Evolutionary conservation across 1,140 invertebrate genomes (phyloP), one percentile per base, ranked within the genome.

Genomic region (Melitaea cinxia): DNA sequence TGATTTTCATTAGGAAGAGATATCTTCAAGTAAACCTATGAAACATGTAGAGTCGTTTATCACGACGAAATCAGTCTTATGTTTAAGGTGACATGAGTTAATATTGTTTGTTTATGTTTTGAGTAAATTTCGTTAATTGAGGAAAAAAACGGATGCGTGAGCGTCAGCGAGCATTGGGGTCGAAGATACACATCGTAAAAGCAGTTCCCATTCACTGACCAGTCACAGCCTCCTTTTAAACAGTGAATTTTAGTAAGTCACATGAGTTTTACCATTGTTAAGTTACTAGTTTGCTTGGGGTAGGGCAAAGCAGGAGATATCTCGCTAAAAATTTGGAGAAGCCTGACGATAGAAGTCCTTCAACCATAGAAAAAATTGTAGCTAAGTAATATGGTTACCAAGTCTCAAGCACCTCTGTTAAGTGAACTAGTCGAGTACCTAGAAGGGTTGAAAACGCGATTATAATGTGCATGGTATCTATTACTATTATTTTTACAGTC

Each of bases 221-320:
- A 19, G 42, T 47, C 42, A 47, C 23, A 47, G 23, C 42, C 42
- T 47, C 42, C 17, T 47, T 47, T 47, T 24, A 24, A 47, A 42
- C 37, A 6, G 37, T 15, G 17, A 15, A 4, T 33, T 33, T 9
- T 33, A 33, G 14, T 15, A 17, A 42, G 17, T 42, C 4, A 42
- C 35, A 42, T 17, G 17, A 42, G 37, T 7, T 17, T 42, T 42
- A 33, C 10, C n/a, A 33, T 33, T n/a, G n/a, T n/a, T n/a, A n/a
- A n/a, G n/a, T n/a, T n/a, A n/a, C n/a, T n/a, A n/a, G n/a, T n/a
- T n/a, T n/a, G n/a, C n/a, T n/a, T n/a, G n/a, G n/a, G n/a, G n/a
- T n/a, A n/a, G n/a, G n/a, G n/a, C n/a, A n/a, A n/a, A n/a, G n/a
- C n/a, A n/a, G n/a, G n/a, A n/a, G n/a, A n/a, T n/a, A n/a, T n/a